Evolutionary conservation across 2,888 invertebrate genomes (phyloP), one percentile per base, ranked within the genome.

Genomic region (Drosophila neotestacea): DNA sequence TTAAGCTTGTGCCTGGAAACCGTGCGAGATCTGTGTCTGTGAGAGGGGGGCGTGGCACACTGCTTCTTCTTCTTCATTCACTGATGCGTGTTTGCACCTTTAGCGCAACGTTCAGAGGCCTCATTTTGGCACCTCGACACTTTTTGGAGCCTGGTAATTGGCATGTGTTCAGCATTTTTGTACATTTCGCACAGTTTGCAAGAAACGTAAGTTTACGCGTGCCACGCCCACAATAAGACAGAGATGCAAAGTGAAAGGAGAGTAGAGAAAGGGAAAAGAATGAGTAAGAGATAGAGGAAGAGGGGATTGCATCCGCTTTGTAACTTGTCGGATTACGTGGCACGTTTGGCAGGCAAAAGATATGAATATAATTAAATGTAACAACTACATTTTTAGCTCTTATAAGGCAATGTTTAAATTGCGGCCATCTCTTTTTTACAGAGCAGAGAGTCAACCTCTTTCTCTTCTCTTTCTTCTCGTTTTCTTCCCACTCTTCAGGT

Each of bases 161-260:
- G 85, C 89, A 85, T 85, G 88, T 87, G 85, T 85, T 85, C 85
- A 85, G 88, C 84, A 86, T 84, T 84, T 84, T 86, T 76, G 86
- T 84, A 83, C 78, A 83, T 68, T 84, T 84, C 87, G 84, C 89
- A 81, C 81, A 70, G 81, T 81, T 88, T 65, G 84, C 84, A 86
- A 76, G 70, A 77, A 80, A 62, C 63, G 71, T 46, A 73, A 74
- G 47, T 64, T 73, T 60, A 70, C 58, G 64, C 75, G 22, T 22
- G 73, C 69, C 73, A 77, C 74, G 64, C 64, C 64, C 64, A 50
- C 60, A 27, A 39, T 30, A 28, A 36, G 16, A 61, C 42, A 2
- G 47, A 22, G 36, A 47, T 47, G 34, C 27, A 10, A 22, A 34
- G 30, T 6, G 4, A 4, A 16, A 1, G 13, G 34, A 7, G 32